A percentile compares a stretch with the other conserved stretches of the same genome.
phyloP scores from a whole-genome alignment of 2,113 vertebrate genomes.

The Galeopterus variegatus region DNA sequence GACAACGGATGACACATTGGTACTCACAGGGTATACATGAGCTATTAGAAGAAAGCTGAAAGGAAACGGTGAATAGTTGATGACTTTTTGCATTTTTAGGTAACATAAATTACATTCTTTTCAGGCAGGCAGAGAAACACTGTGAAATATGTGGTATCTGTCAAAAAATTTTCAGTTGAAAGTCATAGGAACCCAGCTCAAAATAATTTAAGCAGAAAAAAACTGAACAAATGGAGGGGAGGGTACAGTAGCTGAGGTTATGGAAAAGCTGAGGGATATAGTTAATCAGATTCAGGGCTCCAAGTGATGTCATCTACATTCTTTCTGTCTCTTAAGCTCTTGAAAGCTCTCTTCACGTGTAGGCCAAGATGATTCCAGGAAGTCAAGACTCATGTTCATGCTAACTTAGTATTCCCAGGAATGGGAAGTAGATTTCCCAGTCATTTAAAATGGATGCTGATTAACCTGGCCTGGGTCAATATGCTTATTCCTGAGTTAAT shows the following conservation, averaged over 20 bases:
- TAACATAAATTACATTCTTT: constrained; percentile 59
- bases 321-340: constrained; percentile 8
- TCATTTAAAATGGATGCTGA: background rate
- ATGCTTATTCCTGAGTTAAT: background rate
- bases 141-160: constrained; percentile 27
- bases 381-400: background rate
- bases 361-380: background rate
- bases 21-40: background rate
- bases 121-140: background rate
- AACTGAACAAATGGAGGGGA: background rate
- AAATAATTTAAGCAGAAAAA: constrained; percentile 58
- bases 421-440: background rate
- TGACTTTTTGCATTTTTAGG: constrained; percentile 37
- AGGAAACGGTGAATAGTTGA: constrained; percentile 57
- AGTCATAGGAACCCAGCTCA: constrained; percentile 29
- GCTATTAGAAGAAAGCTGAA: background rate
- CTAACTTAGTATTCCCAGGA: background rate
- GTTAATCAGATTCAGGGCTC: background rate
- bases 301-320: background rate
- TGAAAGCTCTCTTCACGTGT: constrained; percentile 22
- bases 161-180: constrained; percentile 12
- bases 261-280: background rate
- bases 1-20: background rate
- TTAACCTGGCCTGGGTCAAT: background rate
- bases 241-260: background rate